Percentiles rank a stretch among this genome's conserved stretches.
Conservation (phyloP, 2,888 invertebrate species). For the Diarsia dahlii region DNA sequence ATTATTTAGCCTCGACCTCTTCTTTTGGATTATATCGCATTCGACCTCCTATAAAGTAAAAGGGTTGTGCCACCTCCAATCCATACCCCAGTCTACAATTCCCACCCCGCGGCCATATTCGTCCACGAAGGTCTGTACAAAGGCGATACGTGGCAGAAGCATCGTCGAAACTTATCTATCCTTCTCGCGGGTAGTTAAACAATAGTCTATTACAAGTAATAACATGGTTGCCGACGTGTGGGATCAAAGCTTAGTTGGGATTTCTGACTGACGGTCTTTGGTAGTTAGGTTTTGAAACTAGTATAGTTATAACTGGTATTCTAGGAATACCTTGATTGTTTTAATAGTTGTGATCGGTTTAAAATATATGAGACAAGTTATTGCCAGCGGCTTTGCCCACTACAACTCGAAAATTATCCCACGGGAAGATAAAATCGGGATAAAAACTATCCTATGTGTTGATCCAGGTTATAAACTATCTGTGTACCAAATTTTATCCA, state of each 20-base stretch:
- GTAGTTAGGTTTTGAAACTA: constrained; percentile 9
- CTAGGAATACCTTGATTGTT: neutral
- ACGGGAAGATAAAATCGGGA: no score
- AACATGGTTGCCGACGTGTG: constrained; percentile 46
- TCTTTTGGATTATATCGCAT: no score
- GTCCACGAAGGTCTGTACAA: constrained; percentile 77
- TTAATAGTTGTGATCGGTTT: neutral
- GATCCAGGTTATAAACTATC: no score
- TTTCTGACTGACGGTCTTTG: constrained; percentile 46
- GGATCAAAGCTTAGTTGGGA: constrained; percentile 60
- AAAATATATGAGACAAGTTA: neutral
- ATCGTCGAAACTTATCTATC: constrained; percentile 70
- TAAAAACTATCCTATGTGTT: no score
- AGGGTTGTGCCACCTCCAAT: constrained; percentile 16
- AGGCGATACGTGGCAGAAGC: constrained; percentile 80
- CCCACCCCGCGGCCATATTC: constrained; percentile 75
- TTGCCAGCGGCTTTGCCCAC: no score
- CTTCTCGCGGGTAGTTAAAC: constrained; percentile 69
- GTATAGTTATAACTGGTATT: neutral
- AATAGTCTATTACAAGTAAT: constrained; percentile 67
- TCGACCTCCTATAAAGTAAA: no score
- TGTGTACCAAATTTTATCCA: no score
- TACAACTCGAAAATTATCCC: no score
- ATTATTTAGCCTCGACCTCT: no score
- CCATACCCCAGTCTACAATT: constrained; percentile 56